Base-by-base conservation (phyloP, 2,113 vertebrate genomes). In the Falco punctatus region DNA sequence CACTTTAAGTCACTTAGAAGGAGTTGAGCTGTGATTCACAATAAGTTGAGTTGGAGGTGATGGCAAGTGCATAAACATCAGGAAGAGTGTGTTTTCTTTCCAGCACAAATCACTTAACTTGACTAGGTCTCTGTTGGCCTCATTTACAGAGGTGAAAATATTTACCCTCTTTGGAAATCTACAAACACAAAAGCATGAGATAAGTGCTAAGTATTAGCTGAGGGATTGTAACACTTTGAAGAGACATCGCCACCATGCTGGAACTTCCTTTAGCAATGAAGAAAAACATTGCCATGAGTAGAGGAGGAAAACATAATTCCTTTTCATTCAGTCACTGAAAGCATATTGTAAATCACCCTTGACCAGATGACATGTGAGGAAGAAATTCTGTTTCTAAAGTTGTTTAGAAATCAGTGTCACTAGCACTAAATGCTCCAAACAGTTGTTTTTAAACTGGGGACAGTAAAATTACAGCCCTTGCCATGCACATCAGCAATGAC, bases 81-180 rank as follows among this genome's bases (percentile, higher is more conserved):
- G 38, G 32, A 82, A 87, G 69, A 64, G 9, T 22, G 20, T 52
- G 16, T 79, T 94, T 91, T 95, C 57, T 85, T 67, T 91, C 54
- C 70, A 90, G 70, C 49, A 92, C 44, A 85, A 94, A 74, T 89
- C 88, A 85, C 33, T 93, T 82, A 65, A 70, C 11, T 92, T 89
- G 54, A 46, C 78, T 90, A 49, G 33, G 20, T 65, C 88, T 87
- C 73, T 79, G 54, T 46, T 6, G 2, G 71, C 14, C 49, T 94
- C 46, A 42, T 72, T 92, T 91, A 82, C n/a, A 90, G 84, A 89
- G 49, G 66, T 82, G 74, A 91, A 91, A 95, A 95, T 95, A 91
- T 91, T 97, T 94, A 69, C 61, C 51, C 62, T 62, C 58, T 85
- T 75, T 62, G 58, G 66, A 95, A 88, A 87, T 48, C 58, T 69